phyloP scores from a whole-genome alignment of 2,113 vertebrate species.

The Eurypyga helias region DNA sequence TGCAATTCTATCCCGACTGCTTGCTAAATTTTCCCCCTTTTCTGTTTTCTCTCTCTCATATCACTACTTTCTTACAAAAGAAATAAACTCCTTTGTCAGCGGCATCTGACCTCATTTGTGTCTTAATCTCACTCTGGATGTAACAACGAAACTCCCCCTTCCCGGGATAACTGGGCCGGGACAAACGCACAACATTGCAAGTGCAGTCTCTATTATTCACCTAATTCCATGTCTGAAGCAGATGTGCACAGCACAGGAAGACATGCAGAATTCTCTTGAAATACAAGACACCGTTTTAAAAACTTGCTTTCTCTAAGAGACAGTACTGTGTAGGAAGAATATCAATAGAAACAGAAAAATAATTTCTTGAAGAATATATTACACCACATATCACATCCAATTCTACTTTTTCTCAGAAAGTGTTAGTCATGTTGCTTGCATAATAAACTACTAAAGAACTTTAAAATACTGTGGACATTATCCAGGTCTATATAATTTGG shows the following conservation, averaged over 20 bases:
- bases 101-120: too few species aligned
- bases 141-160: too few species aligned
- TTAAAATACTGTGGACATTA: not conserved
- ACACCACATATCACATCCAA: not conserved
- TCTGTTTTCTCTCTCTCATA: too few species aligned
- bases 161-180: too few species aligned
- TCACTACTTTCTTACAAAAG: too few species aligned
- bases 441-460: not conserved
- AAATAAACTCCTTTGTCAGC: too few species aligned
- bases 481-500: not conserved
- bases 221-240: not conserved
- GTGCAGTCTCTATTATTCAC: not conserved
- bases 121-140: too few species aligned
- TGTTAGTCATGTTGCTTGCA: not conserved
- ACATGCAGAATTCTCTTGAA: not conserved
- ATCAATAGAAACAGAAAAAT: not conserved
- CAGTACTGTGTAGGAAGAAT: not conserved
- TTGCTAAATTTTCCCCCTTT: too few species aligned
- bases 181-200: not conserved
- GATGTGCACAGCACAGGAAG: not conserved
- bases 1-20: too few species aligned
- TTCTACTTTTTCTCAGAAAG: not conserved
- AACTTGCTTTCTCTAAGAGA: not conserved
- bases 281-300: not conserved
- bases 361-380: not conserved